Conservation (phyloP, 2,113 vertebrate species). For the Leptosomus discolor region DNA sequence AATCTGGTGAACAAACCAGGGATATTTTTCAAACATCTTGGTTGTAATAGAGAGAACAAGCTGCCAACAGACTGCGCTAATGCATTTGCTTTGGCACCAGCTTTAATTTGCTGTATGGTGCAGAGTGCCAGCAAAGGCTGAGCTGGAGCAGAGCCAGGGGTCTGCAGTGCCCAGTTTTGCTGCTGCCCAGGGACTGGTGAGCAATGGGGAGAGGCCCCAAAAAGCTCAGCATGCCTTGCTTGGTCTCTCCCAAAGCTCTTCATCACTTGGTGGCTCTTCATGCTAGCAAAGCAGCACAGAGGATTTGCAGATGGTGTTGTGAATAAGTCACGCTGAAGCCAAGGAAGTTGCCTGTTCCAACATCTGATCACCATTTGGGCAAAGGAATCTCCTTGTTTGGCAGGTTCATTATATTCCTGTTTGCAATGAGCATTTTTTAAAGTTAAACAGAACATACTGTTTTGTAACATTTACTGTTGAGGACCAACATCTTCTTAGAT, state of each 20-base stretch:
- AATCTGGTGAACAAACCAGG: background rate
- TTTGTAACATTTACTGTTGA: background rate
- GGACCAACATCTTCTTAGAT: background rate
- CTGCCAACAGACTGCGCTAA: background rate
- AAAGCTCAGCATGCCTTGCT: background rate
- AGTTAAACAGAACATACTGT: background rate
- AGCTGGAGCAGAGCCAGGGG: background rate
- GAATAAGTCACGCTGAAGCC: fast-evolving
- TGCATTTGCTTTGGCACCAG: background rate
- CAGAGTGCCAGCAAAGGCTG: background rate
- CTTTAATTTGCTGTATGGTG: background rate
- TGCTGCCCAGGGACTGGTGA: background rate
- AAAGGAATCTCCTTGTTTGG: background rate
- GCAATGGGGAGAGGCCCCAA: fast-evolving
- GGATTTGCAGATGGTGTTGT: background rate
- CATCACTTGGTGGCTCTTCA: background rate
- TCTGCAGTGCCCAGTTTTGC: background rate
- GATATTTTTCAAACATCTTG: background rate
- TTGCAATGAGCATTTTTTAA: background rate
- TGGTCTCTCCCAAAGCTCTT: background rate
- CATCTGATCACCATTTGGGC: background rate
- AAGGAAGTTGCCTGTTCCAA: background rate
- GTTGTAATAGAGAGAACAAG: background rate
- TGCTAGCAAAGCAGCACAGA: background rate
- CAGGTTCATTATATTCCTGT: background rate